Conservation (phyloP, 2,888 invertebrate species). For the Pollenia labialis region DNA sequence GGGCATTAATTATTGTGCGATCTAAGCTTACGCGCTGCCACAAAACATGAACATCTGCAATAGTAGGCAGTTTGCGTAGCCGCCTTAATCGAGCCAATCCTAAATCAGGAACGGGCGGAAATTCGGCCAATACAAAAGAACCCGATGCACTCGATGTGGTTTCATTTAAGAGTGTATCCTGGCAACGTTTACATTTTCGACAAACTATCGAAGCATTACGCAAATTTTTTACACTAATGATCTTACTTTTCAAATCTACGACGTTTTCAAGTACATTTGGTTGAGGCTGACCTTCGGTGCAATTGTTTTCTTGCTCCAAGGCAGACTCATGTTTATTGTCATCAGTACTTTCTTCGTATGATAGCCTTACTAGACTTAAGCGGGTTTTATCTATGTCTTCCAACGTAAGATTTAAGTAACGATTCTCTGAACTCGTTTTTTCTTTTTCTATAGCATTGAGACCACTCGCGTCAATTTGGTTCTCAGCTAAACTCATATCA, state of each 20-base stretch:
- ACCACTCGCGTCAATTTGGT: neutral
- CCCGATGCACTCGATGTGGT: conserved; percentile 57
- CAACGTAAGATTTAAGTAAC: conserved; percentile 62
- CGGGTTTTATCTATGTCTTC: conserved; percentile 74
- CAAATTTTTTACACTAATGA: neutral
- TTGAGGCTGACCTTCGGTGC: neutral
- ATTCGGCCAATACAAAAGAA: conserved; percentile 75
- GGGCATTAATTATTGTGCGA: conserved; percentile 27
- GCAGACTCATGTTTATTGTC: neutral
- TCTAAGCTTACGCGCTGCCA: conserved; percentile 71
- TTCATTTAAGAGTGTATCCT: conserved; percentile 73
- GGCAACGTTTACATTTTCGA: conserved; percentile 76
- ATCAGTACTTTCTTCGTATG: conserved; percentile 63
- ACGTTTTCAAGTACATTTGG: neutral
- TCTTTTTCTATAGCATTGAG: neutral
- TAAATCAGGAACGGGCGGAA: conserved; percentile 61
- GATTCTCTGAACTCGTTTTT: conserved; percentile 38
- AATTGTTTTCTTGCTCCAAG: neutral
- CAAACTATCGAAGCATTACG: conserved; percentile 71
- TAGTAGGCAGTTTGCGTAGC: conserved; percentile 72
- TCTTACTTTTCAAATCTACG: neutral
- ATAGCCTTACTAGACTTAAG: conserved; percentile 77
- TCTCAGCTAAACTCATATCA: neutral
- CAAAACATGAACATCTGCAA: conserved; percentile 76
- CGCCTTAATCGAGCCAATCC: conserved; percentile 72